Conservation (phyloP, 2,888 invertebrate genomes). For the Ophraella communa region DNA sequence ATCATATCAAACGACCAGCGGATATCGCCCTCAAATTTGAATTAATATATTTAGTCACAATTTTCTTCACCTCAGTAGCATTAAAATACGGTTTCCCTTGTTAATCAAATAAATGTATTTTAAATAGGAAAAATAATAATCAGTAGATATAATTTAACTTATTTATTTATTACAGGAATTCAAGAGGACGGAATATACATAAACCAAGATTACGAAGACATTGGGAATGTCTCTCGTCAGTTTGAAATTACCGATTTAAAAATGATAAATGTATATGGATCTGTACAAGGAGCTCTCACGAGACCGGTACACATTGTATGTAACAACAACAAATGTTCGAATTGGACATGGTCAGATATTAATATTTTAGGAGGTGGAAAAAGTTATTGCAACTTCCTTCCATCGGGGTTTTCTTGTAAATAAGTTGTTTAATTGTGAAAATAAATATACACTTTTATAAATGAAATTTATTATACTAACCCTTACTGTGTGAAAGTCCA, state of each 20-base stretch:
- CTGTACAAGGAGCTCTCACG: slow-evolving; percentile 2
- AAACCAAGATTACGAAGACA: slow-evolving; percentile 21
- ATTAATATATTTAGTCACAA: no score
- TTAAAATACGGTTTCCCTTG: no score
- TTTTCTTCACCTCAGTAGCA: no score
- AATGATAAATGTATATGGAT: slow-evolving; percentile 14
- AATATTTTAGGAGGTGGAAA: slow-evolving; percentile 8
- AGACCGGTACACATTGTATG: slow-evolving; percentile 19
- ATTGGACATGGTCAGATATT: slow-evolving; percentile 23
- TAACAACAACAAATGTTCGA: slow-evolving; percentile 3
- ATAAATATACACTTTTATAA: no score
- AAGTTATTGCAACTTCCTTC: slow-evolving; percentile 19
- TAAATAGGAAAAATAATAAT: neutral
- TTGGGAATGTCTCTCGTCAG: slow-evolving; percentile 10
- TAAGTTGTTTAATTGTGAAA: no score
- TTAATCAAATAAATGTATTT: no score
- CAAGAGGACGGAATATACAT: slow-evolving; percentile 18
- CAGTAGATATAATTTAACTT: neutral
- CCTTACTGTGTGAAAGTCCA: no score
- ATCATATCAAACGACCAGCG: no score
- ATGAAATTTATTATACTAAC: no score
- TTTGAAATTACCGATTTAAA: slow-evolving; percentile 17
- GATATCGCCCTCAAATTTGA: no score
- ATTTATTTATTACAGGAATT: slow-evolving; percentile 2
- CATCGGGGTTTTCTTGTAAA: slow-evolving; percentile 21